phyloP scores from a whole-genome alignment of 2,113 vertebrate species.

The Hiodon tergisus region DNA sequence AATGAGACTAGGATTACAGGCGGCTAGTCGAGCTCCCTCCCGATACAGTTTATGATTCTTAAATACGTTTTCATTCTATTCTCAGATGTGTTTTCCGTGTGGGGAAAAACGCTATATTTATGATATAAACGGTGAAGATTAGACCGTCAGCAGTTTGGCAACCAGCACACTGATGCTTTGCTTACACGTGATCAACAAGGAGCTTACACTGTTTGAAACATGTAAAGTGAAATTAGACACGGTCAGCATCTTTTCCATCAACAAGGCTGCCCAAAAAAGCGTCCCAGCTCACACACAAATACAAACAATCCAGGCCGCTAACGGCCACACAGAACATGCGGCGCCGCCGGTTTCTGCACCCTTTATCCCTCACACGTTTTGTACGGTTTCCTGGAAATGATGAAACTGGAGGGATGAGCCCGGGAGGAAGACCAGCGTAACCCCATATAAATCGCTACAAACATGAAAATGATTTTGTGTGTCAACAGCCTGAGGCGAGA shows the following conservation, averaged over 20 bases:
- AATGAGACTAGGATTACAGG: not conserved
- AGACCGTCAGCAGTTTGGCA: not conserved
- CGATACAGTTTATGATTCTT: too few relatives aligned
- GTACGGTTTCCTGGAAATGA: not conserved
- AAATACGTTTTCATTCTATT: not conserved
- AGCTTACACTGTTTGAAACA: not conserved
- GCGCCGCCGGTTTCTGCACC: not conserved
- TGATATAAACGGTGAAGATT: too few relatives aligned
- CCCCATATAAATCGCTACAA: too few relatives aligned
- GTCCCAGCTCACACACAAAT: not conserved
- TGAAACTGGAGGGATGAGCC: not conserved
- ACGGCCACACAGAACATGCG: not conserved
- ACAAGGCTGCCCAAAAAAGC: not conserved
- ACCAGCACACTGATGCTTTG: not conserved
- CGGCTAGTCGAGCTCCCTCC: too few relatives aligned
- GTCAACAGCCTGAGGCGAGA: not conserved
- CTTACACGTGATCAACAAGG: not conserved
- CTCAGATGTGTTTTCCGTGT: not conserved
- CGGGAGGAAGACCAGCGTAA: not conserved
- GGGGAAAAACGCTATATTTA: not conserved
- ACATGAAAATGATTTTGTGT: not conserved
- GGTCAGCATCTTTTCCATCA: conserved; percentile 2
- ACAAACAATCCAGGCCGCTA: not conserved
- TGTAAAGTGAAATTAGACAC: not conserved
- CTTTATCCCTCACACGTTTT: not conserved